These are phyloP conservation scores for Thysanoteuthis rhombus DNA, from an alignment of 2,888 invertebrate genomes.

Conservation along the genomic window DNA sequence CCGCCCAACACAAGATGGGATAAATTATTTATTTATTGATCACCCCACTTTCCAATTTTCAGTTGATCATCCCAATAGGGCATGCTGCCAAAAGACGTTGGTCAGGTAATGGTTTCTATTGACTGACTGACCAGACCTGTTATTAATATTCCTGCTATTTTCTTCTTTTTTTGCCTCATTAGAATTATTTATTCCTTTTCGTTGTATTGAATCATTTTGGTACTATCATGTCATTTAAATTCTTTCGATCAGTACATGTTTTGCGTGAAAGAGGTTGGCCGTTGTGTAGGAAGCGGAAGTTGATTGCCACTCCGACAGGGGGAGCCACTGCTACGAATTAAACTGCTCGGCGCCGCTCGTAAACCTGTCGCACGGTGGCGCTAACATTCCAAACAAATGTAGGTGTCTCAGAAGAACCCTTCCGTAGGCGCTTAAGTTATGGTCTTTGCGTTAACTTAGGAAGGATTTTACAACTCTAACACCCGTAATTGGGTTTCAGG, in stretches of 20 bases:
- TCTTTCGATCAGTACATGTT: neutral
- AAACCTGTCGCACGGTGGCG: neutral
- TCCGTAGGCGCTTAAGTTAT: neutral
- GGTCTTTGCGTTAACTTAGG: no score
- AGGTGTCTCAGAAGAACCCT: neutral
- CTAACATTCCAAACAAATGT: neutral
- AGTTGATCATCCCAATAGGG: no score
- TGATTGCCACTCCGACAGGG: neutral
- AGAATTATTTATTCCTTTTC: neutral
- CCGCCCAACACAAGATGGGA: no score
- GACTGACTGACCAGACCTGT: no score
- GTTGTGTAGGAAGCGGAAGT: no score
- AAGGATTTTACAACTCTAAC: neutral
- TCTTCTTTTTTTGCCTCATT: neutral
- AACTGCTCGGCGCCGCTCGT: neutral
- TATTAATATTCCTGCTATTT: no score
- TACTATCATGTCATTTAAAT: neutral
- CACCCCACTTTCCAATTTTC: no score
- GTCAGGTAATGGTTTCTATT: no score
- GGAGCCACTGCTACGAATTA: neutral
- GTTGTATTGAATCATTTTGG: neutral
- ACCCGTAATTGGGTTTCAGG: neutral
- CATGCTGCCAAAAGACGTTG: no score
- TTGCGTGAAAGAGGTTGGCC: neutral
- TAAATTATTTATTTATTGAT: no score